Conservation (phyloP, 2,888 invertebrate species). For the Melinaea menophilus region DNA sequence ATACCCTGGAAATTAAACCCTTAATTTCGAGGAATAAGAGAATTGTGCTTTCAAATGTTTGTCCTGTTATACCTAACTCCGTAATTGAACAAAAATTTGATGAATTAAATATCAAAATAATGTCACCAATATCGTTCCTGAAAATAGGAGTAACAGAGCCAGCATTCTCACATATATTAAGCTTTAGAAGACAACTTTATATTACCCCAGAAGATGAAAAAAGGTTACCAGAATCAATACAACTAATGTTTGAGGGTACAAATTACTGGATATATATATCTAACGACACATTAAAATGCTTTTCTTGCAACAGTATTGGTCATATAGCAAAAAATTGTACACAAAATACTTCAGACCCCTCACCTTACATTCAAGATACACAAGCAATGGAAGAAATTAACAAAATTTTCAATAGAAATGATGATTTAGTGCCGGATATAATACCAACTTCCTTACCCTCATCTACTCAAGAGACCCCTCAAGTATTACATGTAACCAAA, state of each 20-base stretch:
- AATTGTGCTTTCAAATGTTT: constrained; percentile 30
- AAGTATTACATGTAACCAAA: too few relatives aligned
- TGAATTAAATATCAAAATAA: constrained; percentile 16
- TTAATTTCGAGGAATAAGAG: constrained; percentile 30
- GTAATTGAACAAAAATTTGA: constrained; percentile 20
- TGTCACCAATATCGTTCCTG: constrained; percentile 20
- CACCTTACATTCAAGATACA: too few relatives aligned
- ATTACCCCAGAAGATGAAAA: constrained; percentile 20
- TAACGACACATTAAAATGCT: constrained; percentile 22
- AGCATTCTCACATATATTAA: constrained; percentile 24
- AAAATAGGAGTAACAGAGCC: constrained; percentile 18
- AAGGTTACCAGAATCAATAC: constrained; percentile 20
- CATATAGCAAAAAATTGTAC: constrained; percentile 13
- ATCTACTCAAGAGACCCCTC: too few relatives aligned
- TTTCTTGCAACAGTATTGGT: constrained; percentile 21
- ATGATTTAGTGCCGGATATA: background rate
- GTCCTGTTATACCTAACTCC: constrained; percentile 24
- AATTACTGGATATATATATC: constrained; percentile 27
- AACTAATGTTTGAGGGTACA: constrained; percentile 23
- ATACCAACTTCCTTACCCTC: too few relatives aligned
- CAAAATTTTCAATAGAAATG: background rate
- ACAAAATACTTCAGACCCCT: too few relatives aligned
- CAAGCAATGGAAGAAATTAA: constrained; percentile 8
- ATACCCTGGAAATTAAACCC: constrained; percentile 27
- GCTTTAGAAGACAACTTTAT: constrained; percentile 26